These are phyloP conservation scores for Podargus strigoides DNA, from an alignment of 2,797 vertebrate species.

Conservation along the genomic window DNA sequence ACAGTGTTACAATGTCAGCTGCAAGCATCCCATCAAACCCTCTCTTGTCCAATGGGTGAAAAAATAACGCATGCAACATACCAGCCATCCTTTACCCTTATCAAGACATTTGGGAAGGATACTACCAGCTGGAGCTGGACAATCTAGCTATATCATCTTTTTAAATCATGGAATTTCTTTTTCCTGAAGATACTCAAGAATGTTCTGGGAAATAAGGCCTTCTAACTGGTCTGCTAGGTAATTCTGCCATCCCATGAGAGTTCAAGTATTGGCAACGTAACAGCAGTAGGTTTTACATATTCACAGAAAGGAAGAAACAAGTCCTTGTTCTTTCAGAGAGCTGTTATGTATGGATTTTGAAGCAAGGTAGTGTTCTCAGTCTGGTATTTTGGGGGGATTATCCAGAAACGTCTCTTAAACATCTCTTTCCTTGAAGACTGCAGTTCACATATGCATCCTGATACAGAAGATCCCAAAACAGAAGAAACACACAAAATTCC, in stretches of 20 bases:
- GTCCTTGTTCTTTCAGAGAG: background rate
- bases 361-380: background rate
- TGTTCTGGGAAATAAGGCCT: background rate
- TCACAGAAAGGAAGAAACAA: background rate
- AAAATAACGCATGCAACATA: background rate
- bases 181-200: background rate
- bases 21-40: background rate
- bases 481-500: background rate
- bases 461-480: background rate
- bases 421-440: background rate
- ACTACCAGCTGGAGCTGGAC: background rate
- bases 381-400: background rate
- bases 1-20: background rate
- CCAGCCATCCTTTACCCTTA: background rate
- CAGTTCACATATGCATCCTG: fast-evolving
- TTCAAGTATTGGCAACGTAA: background rate
- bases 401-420: background rate
- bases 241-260: background rate
- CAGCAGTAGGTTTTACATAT: background rate
- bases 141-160: background rate
- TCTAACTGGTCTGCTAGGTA: background rate
- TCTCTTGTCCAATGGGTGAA: background rate
- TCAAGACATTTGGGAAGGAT: background rate
- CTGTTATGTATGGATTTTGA: background rate
- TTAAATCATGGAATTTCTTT: background rate